Evolutionary conservation across 2,888 invertebrate genomes (phyloP).

Genomic region (Lordiphosa andalusiaca): DNA sequence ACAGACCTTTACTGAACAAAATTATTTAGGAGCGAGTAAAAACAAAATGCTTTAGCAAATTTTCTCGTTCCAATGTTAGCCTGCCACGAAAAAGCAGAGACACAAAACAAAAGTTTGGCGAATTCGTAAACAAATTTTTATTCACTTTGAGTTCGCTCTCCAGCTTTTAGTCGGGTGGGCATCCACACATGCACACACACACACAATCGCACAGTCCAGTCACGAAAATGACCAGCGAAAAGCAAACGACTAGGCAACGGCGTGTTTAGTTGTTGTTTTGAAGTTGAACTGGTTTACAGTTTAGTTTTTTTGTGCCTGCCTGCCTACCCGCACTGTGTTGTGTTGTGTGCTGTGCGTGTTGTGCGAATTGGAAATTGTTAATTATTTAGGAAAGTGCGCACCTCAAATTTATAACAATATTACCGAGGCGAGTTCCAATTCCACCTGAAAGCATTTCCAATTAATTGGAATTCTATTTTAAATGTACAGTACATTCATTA

Average conservation of each 20-base stretch:
- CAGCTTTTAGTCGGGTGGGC: neutral
- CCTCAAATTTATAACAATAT: conserved; percentile 19
- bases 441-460: conserved; percentile 15
- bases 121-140: too few relatives aligned
- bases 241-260: conserved; percentile 39
- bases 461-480: conserved; percentile 12
- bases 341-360: conserved; percentile 47
- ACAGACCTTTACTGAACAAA: too few relatives aligned
- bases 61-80: too few relatives aligned
- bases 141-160: too few relatives aligned
- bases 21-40: too few relatives aligned
- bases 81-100: too few relatives aligned
- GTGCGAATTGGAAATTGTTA: conserved; percentile 29
- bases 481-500: neutral
- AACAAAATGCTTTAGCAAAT: too few relatives aligned
- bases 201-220: conserved; percentile 28
- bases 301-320: conserved; percentile 27
- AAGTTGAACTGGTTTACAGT: conserved; percentile 76
- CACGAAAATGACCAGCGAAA: conserved; percentile 67
- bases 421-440: conserved; percentile 31
- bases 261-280: conserved; percentile 68
- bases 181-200: conserved; percentile 25
- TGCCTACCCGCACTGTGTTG: conserved; percentile 1
- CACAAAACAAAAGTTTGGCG: too few relatives aligned
- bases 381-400: conserved; percentile 31